Conservation (phyloP, 64 coral and sea anemone species). For the Cladopsammia gracilis region DNA sequence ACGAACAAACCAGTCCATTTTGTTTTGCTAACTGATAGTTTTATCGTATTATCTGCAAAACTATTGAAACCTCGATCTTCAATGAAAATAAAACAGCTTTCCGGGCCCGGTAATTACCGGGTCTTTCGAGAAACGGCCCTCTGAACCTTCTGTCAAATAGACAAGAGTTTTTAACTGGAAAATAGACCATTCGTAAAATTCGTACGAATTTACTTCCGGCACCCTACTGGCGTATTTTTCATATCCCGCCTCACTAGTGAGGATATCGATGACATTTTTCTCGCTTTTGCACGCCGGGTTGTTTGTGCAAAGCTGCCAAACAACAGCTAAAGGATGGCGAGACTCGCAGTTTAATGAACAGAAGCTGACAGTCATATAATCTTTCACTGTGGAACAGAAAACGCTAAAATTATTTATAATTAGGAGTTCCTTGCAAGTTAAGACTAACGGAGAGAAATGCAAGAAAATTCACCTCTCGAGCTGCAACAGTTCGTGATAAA, state of each 20-base stretch:
- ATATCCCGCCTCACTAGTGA: conserved; percentile 34
- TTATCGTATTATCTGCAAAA: too few species aligned
- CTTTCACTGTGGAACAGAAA: neutral
- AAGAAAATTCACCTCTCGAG: neutral
- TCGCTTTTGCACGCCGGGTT: conserved; percentile 29
- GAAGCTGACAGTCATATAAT: neutral
- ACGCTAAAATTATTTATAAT: neutral
- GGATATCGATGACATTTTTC: conserved; percentile 40
- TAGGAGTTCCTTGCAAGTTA: neutral
- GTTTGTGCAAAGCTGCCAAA: conserved; percentile 1
- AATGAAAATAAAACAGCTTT: too few species aligned
- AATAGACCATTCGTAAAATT: conserved; percentile 32
- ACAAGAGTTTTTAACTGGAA: too few species aligned
- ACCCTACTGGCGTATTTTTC: conserved; percentile 30
- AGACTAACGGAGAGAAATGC: neutral
- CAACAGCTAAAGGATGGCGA: neutral
- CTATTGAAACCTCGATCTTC: too few species aligned
- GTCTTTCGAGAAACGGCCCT: too few species aligned
- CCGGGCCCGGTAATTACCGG: too few species aligned
- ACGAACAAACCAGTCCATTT: too few species aligned
- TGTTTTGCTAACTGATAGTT: too few species aligned
- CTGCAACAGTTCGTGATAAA: neutral
- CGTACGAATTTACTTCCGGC: conserved; percentile 19
- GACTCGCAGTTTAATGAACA: neutral
- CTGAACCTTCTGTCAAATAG: too few species aligned